Evolutionary conservation across 2,113 vertebrate species (phyloP).

Genomic region (Rhabdomys dilectus): DNA sequence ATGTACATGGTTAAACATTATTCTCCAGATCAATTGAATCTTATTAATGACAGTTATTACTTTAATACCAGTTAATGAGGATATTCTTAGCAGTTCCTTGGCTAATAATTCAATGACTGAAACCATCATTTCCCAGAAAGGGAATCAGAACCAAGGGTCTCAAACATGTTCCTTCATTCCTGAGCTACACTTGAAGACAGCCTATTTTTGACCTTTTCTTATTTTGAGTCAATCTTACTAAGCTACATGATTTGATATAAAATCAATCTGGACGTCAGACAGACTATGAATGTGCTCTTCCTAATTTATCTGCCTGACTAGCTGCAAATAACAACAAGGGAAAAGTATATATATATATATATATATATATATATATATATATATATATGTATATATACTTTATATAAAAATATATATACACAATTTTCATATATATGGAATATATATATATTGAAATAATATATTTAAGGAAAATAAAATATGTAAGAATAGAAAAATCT

Average conservation of each 20-base stretch:
- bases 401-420: too few species aligned
- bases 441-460: too few species aligned
- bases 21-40: not conserved
- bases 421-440: too few species aligned
- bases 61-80: not conserved
- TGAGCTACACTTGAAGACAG: not conserved
- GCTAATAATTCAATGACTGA: not conserved
- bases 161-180: not conserved
- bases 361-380: too few species aligned
- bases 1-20: too few species aligned
- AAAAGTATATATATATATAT: too few species aligned
- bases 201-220: not conserved
- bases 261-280: not conserved
- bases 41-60: not conserved
- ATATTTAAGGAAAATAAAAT: too few species aligned
- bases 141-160: not conserved
- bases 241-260: not conserved
- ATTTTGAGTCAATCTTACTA: not conserved
- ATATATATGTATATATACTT: too few species aligned
- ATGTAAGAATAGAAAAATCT: too few species aligned
- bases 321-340: not conserved
- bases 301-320: not conserved
- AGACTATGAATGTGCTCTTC: not conserved
- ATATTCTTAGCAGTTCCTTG: not conserved
- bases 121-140: not conserved